Base-by-base conservation (phyloP, 2,113 vertebrate genomes). In the Artemisiospiza belli region DNA sequence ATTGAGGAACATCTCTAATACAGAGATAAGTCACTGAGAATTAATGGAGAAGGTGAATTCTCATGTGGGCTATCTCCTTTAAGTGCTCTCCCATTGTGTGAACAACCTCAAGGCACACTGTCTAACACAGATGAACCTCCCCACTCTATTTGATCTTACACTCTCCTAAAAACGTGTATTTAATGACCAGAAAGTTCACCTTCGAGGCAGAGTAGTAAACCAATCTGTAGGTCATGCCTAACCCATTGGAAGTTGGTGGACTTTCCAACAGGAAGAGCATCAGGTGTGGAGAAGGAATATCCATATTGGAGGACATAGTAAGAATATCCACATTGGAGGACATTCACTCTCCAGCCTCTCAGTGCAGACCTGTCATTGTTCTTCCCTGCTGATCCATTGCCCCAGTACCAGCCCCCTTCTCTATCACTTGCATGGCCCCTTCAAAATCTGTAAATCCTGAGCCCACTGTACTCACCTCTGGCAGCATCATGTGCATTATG, bases 221-320 rank as follows among this genome's bases (percentile, higher is more conserved):
- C 43, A 43, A 30, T 11, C 15, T 67, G 12, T 35, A n/a, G 46
- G 20, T 59, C 55, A 59, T 30, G 22, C 80, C 55, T 55, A 43
- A 46, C 16, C 33, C 0, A 0, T 5, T 7, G 76, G 76, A 89
- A 67, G 21, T 1, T 63, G 52, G 11, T 3, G 1, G 55, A 35
- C 6, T 67, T 81, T 55, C 41, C 43, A 9, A 28, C 12, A 27
- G 47, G 59, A 62, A 74, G 39, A 30, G 2, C 17, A 43, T 22
- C 41, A 39, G 6, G 5, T 63, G 6, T 9, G 58, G 17, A 10
- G 18, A 33, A 57, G 27, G 78, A 66, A 37, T 39, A 62, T 55
- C 19, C 28, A 7, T 31, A 12, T 12, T 25, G 49, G 35, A 46
- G 27, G 6, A 37, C 9, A 4, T 54, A 8, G 15, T 39, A 52